A percentile compares a stretch with the other conserved stretches of the same genome.
phyloP scores from a whole-genome alignment of 2,797 vertebrate genomes.

The Halcyon badia region DNA sequence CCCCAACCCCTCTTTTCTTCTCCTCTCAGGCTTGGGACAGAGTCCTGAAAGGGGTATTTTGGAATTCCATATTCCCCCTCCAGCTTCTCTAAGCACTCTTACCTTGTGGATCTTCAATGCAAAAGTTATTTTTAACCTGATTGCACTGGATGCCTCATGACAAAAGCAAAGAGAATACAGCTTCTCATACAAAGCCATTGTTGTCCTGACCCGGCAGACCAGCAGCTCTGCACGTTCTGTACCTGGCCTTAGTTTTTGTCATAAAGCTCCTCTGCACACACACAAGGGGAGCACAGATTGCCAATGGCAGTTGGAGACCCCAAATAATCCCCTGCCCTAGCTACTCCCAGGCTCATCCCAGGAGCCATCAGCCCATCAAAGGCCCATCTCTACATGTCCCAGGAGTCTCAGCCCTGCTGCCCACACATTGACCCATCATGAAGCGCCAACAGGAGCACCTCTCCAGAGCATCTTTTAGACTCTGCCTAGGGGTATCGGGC shows the following conservation, averaged over 20 bases:
- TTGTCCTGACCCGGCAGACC: neutral
- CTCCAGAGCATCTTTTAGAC: neutral
- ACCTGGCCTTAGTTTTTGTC: neutral
- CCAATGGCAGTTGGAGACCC: neutral
- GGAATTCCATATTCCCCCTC: neutral
- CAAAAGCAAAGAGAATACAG: neutral
- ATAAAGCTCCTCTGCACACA: neutral
- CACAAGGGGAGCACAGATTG: neutral
- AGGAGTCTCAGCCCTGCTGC: neutral
- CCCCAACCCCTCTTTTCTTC: rapidly evolving
- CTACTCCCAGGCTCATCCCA: neutral
- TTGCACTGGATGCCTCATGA: neutral
- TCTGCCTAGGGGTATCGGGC: neutral
- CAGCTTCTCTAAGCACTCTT: neutral
- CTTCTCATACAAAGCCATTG: neutral
- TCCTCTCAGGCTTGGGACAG: neutral
- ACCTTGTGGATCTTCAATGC: neutral
- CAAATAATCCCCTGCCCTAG: neutral
- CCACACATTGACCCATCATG: neutral
- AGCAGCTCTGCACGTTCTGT: neutral
- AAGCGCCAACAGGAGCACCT: neutral
- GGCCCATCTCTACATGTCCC: neutral
- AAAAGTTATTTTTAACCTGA: neutral
- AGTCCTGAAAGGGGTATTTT: neutral
- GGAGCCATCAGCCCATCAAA: neutral